Conservation (phyloP, 2,797 vertebrate genomes). For the Etheostoma nigrum region DNA sequence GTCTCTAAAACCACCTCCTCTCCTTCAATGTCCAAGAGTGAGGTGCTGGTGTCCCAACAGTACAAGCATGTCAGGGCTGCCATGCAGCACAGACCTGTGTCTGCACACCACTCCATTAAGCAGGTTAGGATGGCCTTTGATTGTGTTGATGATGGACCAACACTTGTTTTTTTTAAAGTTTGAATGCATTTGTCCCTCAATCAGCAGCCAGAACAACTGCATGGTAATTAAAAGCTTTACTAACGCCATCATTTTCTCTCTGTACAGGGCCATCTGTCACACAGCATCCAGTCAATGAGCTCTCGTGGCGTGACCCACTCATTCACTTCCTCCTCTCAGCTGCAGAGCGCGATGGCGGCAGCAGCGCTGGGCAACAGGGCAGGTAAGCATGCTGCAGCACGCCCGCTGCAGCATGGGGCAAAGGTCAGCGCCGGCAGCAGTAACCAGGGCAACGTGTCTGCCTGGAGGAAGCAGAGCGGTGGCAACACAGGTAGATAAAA, state of each 20-base stretch:
- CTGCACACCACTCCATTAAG: constrained; percentile 30
- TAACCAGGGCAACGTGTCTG: constrained; percentile 82
- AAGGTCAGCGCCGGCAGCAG: constrained; percentile 86
- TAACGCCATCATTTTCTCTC: neutral
- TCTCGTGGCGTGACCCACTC: constrained; percentile 88
- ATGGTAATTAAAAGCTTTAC: neutral
- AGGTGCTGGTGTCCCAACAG: constrained; percentile 83
- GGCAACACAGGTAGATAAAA: constrained; percentile 88
- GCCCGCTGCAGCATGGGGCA: constrained; percentile 86
- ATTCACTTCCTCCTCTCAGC: constrained; percentile 91
- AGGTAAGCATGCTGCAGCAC: constrained; percentile 91
- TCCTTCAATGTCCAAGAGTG: constrained; percentile 78
- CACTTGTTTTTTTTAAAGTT: neutral
- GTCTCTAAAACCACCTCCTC: constrained; percentile 77
- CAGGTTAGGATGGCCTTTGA: constrained; percentile 82
- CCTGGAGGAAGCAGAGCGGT: constrained; percentile 95
- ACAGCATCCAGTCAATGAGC: constrained; percentile 83
- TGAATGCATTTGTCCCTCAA: neutral
- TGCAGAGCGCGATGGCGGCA: constrained; percentile 89
- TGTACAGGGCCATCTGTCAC: constrained; percentile 90
- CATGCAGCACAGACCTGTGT: constrained; percentile 59
- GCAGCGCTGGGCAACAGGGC: constrained; percentile 89
- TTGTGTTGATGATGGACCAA: neutral
- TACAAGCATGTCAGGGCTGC: constrained; percentile 84
- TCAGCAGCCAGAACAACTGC: neutral